These are phyloP conservation scores for Nomada goodeniana DNA, from an alignment of 2,888 invertebrate genomes.

Conservation along the genomic window DNA sequence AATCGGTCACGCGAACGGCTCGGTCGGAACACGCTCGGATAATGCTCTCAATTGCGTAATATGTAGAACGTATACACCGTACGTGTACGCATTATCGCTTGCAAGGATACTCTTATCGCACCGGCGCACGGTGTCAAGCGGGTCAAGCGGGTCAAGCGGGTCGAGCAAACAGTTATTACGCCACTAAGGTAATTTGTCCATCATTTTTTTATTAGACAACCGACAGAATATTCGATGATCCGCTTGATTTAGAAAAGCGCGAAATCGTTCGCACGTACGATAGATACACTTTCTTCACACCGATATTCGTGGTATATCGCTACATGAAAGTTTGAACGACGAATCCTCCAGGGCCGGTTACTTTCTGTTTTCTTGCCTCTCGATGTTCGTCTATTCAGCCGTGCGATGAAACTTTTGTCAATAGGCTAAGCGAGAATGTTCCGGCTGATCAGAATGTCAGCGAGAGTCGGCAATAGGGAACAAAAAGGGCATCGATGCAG, in stretches of 20 bases:
- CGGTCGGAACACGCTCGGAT: conserved; percentile 50
- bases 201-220: conserved; percentile 6
- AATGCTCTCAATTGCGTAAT: conserved; percentile 68
- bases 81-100: conserved; percentile 40
- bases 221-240: neutral
- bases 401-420: conserved; percentile 4
- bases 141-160: conserved; percentile 12
- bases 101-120: conserved; percentile 55
- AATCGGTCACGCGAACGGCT: conserved; percentile 55
- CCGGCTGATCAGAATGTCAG: conserved; percentile 44
- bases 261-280: neutral
- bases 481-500: conserved; percentile 61
- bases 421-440: conserved; percentile 23
- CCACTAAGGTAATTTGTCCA: conserved; percentile 38
- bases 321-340: conserved; percentile 15
- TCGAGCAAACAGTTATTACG: conserved; percentile 45
- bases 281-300: conserved; percentile 25
- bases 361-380: conserved; percentile 12
- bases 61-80: conserved; percentile 15
- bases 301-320: neutral
- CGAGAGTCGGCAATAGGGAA: conserved; percentile 38
- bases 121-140: conserved; percentile 17
- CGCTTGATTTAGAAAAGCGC: neutral
- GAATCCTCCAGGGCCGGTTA: neutral
- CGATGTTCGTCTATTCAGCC: neutral